Base-by-base conservation (phyloP, 2,113 vertebrate species). In the Emberiza fucata region DNA sequence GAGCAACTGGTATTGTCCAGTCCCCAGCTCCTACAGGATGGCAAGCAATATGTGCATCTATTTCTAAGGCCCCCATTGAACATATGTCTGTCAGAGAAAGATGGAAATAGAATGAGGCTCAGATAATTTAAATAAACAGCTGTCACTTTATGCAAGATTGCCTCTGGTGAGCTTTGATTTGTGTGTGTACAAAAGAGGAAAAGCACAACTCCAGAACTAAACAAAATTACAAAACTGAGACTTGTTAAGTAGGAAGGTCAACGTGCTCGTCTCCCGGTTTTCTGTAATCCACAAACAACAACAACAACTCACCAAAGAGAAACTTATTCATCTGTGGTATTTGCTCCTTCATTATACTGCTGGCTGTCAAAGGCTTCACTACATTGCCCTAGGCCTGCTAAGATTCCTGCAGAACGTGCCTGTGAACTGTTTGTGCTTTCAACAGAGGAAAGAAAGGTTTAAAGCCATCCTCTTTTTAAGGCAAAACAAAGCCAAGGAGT, bases 91-190 rank as follows among this genome's bases (percentile, higher is more conserved):
- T 95, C 97, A 97, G 88, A 85, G 90, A 91, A 88, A 96, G 93
- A 96, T 50, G 90, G 75, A 94, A 95, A 96, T 79, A 96, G 90
- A 97, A 81, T 19, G 92, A 96, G 90, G 87, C 80, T 94, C n/a
- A 70, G 88, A 84, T 97, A 97, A 98, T 98, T 98, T 97, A 98
- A 98, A 98, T 96, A 97, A 98, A 97, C 97, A 98, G 95, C 96
- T 98, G 96, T 97, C 97, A 98, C 96, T 97, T 97, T 90, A 95
- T 97, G 95, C 95, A 95, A 85, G 90, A 88, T 88, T 95, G 96
- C 96, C 94, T 97, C 91, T 87, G 97, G 92, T 97, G 96, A 98
- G 94, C 91, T 97, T 96, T 97, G 96, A 97, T 97, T 95, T 97
- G 93, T 94, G 59, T 50, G 42, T 64, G 71, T 69, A 78, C 64